Conservation (phyloP, 2,797 vertebrate genomes). For the Australoheros facetus region DNA sequence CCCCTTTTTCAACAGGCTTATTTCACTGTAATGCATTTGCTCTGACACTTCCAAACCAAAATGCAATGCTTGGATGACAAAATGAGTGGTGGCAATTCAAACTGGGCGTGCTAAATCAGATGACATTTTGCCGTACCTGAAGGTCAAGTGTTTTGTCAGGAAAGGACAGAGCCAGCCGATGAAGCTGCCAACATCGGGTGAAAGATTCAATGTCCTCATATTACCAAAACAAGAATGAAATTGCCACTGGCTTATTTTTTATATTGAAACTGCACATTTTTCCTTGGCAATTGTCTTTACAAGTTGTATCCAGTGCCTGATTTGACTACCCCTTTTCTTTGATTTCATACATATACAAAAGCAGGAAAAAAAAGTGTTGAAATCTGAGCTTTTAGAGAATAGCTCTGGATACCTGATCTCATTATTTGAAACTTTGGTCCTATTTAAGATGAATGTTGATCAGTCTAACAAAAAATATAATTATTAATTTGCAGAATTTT, state of each 20-base stretch:
- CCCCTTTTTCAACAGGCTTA: slow-evolving; percentile 40
- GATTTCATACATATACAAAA: neutral
- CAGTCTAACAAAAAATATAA: neutral
- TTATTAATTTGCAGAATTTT: neutral
- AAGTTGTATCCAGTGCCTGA: neutral
- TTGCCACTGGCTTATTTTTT: neutral
- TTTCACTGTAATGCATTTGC: slow-evolving; percentile 59
- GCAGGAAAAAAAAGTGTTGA: too few species aligned
- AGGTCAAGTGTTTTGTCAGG: slow-evolving; percentile 82
- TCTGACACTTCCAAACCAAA: slow-evolving; percentile 59
- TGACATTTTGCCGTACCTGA: slow-evolving; percentile 78
- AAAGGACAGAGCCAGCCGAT: slow-evolving; percentile 44
- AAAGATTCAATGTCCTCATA: slow-evolving; percentile 51
- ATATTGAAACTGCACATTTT: neutral
- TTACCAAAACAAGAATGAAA: slow-evolving; percentile 31
- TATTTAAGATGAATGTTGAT: neutral
- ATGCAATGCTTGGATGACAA: slow-evolving; percentile 54
- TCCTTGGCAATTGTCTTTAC: neutral
- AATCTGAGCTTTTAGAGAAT: neutral
- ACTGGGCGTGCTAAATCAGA: slow-evolving; percentile 72
- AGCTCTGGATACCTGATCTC: neutral
- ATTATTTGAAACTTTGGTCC: neutral
- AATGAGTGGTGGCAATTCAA: slow-evolving; percentile 69
- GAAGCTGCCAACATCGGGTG: slow-evolving; percentile 42
- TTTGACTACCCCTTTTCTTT: neutral